A percentile compares a stretch with the other conserved stretches of the same genome.
These are phyloP conservation scores for Apis mellifera DNA, from an alignment of 1,140 invertebrate genomes.

Conservation along the genomic window DNA sequence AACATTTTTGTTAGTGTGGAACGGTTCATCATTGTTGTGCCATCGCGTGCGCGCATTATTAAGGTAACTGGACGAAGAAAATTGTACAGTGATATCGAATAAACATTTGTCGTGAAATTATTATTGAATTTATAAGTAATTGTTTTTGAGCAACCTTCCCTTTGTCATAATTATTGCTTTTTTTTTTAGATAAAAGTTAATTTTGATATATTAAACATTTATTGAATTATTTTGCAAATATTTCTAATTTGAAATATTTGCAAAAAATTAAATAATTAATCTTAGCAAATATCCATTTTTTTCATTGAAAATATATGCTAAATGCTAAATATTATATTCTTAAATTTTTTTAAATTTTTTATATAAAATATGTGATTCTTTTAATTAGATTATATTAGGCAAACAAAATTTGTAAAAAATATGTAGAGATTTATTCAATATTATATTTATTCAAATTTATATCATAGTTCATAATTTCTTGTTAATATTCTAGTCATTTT, in stretches of 20 bases:
- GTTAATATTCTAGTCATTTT: too few relatives aligned
- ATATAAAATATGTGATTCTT: background rate
- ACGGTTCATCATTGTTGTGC: slow-evolving; percentile 78
- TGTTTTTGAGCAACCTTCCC: slow-evolving; percentile 22
- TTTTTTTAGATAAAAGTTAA: background rate
- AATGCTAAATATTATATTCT: background rate
- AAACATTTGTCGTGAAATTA: slow-evolving; percentile 79
- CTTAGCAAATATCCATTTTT: background rate
- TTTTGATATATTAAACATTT: background rate
- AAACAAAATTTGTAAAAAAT: background rate
- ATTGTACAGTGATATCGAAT: slow-evolving; percentile 80
- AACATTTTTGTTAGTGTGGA: slow-evolving; percentile 67
- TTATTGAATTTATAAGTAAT: slow-evolving; percentile 20
- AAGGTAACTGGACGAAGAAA: slow-evolving; percentile 77
- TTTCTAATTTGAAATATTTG: background rate
- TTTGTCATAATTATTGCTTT: background rate
- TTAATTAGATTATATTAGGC: background rate
- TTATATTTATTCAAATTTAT: too few relatives aligned
- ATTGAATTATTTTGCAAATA: background rate
- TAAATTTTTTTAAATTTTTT: background rate
- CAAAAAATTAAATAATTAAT: background rate
- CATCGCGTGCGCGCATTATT: slow-evolving; percentile 77
- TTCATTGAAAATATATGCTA: background rate
- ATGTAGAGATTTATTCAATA: too few relatives aligned
- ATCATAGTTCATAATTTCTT: too few relatives aligned